A percentile compares a stretch with the other conserved stretches of the same genome.
These are phyloP conservation scores for Knipowitschia caucasica DNA, from an alignment of 2,797 vertebrate genomes.

Conservation along the genomic window DNA sequence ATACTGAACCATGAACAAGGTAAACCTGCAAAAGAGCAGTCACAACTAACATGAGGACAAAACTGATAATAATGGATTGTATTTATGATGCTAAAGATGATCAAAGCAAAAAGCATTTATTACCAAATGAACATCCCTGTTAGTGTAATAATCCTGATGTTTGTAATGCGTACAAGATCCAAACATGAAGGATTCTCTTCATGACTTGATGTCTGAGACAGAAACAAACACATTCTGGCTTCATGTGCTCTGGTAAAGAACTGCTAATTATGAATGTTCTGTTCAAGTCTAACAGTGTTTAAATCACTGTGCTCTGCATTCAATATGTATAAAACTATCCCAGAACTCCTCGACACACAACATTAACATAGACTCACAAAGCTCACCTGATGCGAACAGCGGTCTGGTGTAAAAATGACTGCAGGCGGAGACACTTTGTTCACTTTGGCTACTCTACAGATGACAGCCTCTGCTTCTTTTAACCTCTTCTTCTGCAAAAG, in stretches of 20 bases:
- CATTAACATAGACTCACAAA: too few species aligned
- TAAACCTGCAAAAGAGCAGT: constrained; percentile 19
- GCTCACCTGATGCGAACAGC: constrained; percentile 2
- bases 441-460: constrained; percentile 76
- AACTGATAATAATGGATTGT: too few species aligned
- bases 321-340: too few species aligned
- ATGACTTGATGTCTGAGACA: constrained; percentile 6
- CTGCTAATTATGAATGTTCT: not conserved
- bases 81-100: not conserved
- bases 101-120: constrained; percentile 5
- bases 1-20: constrained; percentile 39
- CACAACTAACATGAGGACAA: not conserved
- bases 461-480: constrained; percentile 78
- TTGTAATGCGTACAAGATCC: constrained; percentile 48
- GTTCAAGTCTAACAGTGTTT: too few species aligned
- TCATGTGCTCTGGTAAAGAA: too few species aligned
- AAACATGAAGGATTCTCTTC: constrained; percentile 29
- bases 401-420: constrained; percentile 28
- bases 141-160: constrained; percentile 57
- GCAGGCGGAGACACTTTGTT: constrained; percentile 72
- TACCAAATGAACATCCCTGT: constrained; percentile 53
- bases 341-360: not conserved
- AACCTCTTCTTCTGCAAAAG: constrained; percentile 77
- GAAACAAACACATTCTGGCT: constrained; percentile 10
- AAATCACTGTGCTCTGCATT: too few species aligned